These are phyloP conservation scores for Nothobranchius kuhntae DNA, from an alignment of 2,113 vertebrate genomes.

Conservation along the genomic window DNA sequence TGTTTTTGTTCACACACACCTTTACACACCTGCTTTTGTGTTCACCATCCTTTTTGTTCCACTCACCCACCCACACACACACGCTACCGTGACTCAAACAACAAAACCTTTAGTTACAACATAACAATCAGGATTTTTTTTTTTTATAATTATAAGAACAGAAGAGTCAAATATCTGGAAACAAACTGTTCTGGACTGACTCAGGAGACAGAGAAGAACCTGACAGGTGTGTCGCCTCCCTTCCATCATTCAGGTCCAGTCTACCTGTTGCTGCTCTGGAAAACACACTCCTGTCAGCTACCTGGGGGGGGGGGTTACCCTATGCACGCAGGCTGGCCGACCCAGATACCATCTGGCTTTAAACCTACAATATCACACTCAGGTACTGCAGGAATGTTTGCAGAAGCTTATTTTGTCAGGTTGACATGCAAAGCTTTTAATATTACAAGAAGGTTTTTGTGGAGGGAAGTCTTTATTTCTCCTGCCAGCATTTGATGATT, in stretches of 20 bases:
- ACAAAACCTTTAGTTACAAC: conserved; percentile 21
- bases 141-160: too few relatives aligned
- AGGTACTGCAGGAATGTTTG: too few relatives aligned
- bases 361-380: too few relatives aligned
- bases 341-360: too few relatives aligned
- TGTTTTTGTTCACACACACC: conserved; percentile 25
- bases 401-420: too few relatives aligned
- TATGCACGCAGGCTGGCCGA: too few relatives aligned
- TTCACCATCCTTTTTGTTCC: conserved; percentile 20
- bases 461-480: too few relatives aligned
- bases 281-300: conserved; percentile 52
- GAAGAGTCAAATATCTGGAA: conserved; percentile 31
- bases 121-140: too few relatives aligned
- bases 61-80: conserved; percentile 42
- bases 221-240: conserved; percentile 52
- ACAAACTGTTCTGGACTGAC: conserved; percentile 28
- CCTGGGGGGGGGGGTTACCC: conserved; percentile 9
- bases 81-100: conserved; percentile 15
- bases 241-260: too few relatives aligned
- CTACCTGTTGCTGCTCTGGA: conserved; percentile 73
- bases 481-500: too few relatives aligned
- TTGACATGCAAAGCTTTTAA: too few relatives aligned
- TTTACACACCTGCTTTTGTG: conserved; percentile 2
- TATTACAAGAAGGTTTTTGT: too few relatives aligned
- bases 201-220: conserved; percentile 43